Conservation (phyloP, 2,888 invertebrate species). For the Thereva unica region DNA sequence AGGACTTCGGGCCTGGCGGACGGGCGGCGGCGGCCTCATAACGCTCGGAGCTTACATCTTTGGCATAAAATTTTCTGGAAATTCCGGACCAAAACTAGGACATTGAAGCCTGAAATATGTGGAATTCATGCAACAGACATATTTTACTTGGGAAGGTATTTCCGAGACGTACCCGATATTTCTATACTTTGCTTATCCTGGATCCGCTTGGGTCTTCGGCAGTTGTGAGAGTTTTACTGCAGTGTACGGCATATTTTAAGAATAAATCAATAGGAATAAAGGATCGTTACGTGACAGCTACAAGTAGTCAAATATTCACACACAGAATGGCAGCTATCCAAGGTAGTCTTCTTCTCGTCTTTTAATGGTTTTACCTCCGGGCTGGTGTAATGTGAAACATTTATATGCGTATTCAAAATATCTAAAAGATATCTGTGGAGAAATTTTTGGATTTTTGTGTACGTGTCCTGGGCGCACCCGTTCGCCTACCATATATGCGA, state of each 20-base stretch:
- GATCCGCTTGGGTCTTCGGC: neutral
- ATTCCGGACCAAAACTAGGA: slow-evolving; percentile 16
- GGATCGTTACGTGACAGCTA: slow-evolving; percentile 21
- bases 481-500: too few species aligned
- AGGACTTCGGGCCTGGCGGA: too few species aligned
- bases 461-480: too few species aligned
- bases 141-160: slow-evolving; percentile 19
- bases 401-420: too few species aligned
- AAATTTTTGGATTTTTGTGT: too few species aligned
- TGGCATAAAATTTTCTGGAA: slow-evolving; percentile 18
- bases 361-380: neutral
- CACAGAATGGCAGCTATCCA: neutral
- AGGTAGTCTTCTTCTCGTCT: slow-evolving; percentile 1
- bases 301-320: slow-evolving; percentile 16
- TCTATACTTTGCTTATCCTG: neutral
- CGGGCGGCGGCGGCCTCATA: too few species aligned
- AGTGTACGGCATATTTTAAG: slow-evolving; percentile 17
- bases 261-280: slow-evolving; percentile 23
- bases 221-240: slow-evolving; percentile 15
- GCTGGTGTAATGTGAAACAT: too few species aligned
- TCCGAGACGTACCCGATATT: slow-evolving; percentile 2
- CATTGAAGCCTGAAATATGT: slow-evolving; percentile 16
- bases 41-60: slow-evolving; percentile 2
- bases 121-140: slow-evolving; percentile 21
- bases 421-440: too few species aligned